Conservation (phyloP, 1,140 invertebrate species). For the Polypedilum vanderplanki region DNA sequence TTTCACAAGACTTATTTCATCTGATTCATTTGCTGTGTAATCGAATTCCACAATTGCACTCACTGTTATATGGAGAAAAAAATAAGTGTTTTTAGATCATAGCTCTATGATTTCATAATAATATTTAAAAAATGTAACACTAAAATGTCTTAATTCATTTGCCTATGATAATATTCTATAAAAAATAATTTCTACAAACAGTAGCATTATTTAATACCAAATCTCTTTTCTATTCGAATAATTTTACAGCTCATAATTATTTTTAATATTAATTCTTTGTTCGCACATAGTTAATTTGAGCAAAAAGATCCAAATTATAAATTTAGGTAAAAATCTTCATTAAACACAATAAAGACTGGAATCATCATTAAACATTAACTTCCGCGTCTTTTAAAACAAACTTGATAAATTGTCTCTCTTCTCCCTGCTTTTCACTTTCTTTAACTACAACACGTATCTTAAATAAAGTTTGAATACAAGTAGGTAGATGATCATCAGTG, state of each 20-base stretch:
- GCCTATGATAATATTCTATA: background rate
- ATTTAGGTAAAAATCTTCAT: background rate
- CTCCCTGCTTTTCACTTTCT: background rate
- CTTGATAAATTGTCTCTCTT: slow-evolving; percentile 20
- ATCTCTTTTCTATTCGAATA: background rate
- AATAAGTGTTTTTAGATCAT: background rate
- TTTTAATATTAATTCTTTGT: background rate
- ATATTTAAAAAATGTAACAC: background rate
- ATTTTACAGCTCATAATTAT: background rate
- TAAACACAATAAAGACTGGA: background rate
- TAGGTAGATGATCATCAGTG: background rate
- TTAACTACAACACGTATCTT: background rate
- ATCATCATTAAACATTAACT: slow-evolving; percentile 23
- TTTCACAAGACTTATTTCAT: slow-evolving; percentile 78
- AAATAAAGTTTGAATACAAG: background rate
- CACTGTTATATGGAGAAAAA: slow-evolving; percentile 47
- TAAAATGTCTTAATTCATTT: background rate
- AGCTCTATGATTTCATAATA: background rate
- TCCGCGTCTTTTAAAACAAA: background rate
- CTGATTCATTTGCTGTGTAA: slow-evolving; percentile 69
- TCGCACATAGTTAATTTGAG: background rate
- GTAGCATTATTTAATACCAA: background rate
- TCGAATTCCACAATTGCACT: slow-evolving; percentile 75
- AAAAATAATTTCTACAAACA: background rate
- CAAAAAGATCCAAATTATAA: background rate